Evolutionary conservation across 2,113 vertebrate genomes (phyloP).

Genomic region (Hirundichthys speculiger): DNA sequence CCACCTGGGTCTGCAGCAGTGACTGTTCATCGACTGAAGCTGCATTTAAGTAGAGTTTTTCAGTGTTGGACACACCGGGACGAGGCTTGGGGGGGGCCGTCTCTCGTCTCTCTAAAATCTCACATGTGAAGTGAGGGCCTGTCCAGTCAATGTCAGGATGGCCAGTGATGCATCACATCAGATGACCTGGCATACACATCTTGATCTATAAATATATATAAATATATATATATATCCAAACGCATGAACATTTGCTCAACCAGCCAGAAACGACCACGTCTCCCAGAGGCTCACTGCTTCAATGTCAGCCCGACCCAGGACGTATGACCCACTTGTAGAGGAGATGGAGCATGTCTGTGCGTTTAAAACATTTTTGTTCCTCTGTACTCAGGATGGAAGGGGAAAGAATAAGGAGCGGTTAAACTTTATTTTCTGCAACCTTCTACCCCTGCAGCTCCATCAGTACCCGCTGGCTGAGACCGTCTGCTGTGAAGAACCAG

Average conservation of each 20-base stretch:
- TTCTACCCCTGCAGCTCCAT: slow-evolving; percentile 42
- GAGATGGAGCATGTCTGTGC: slow-evolving; percentile 33
- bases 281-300: slow-evolving; percentile 57
- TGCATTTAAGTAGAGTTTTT: too few relatives aligned
- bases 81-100: too few relatives aligned
- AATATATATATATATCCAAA: slow-evolving; percentile 10
- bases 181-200: slow-evolving; percentile 43
- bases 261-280: slow-evolving; percentile 42
- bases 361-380: not conserved
- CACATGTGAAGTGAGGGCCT: too few relatives aligned
- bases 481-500: slow-evolving; percentile 60
- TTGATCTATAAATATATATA: slow-evolving; percentile 61
- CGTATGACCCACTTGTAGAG: slow-evolving; percentile 70
- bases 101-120: too few relatives aligned
- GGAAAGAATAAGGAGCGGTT: slow-evolving; percentile 35
- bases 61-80: too few relatives aligned
- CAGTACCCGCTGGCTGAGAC: slow-evolving; percentile 59
- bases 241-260: slow-evolving; percentile 5
- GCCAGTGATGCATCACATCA: slow-evolving; percentile 27
- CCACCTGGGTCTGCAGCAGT: too few relatives aligned
- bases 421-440: slow-evolving; percentile 29
- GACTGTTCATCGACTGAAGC: too few relatives aligned
- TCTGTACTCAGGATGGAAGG: slow-evolving; percentile 15
- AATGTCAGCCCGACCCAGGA: slow-evolving; percentile 66
- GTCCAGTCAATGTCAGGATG: not conserved